A percentile compares a stretch with the other conserved stretches of the same genome.
Conservation (phyloP, 2,797 vertebrate genomes). For the Pseudochaenichthys georgianus region DNA sequence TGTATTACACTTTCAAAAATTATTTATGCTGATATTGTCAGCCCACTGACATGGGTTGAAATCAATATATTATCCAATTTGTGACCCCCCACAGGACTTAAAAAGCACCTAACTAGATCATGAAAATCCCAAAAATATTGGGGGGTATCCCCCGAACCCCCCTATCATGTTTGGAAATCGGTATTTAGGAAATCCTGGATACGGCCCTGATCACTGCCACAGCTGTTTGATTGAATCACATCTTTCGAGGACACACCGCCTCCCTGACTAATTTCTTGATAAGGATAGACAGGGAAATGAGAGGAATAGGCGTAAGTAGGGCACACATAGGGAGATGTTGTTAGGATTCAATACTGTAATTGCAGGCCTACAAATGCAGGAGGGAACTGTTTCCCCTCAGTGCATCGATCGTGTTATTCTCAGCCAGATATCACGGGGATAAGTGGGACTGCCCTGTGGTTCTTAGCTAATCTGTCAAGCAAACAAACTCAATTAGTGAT, state of each 20-base stretch:
- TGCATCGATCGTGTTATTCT: slow-evolving; percentile 34
- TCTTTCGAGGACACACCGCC: not conserved
- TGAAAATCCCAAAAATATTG: too few relatives aligned
- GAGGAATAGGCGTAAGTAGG: not conserved
- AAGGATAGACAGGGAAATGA: slow-evolving; percentile 25
- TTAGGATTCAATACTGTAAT: slow-evolving; percentile 16
- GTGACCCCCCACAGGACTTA: too few relatives aligned
- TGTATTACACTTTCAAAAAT: too few relatives aligned
- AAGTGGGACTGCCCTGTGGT: slow-evolving; percentile 15
- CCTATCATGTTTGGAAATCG: too few relatives aligned
- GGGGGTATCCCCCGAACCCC: too few relatives aligned
- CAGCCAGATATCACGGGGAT: slow-evolving; percentile 37
- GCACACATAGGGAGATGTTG: not conserved
- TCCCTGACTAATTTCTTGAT: not conserved
- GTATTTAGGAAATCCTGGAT: too few relatives aligned
- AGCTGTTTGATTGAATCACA: slow-evolving; percentile 18
- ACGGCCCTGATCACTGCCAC: not conserved
- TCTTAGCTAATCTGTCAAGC: slow-evolving; percentile 48
- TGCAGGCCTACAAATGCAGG: slow-evolving; percentile 3
- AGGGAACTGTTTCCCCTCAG: slow-evolving; percentile 16
- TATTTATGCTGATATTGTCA: too few relatives aligned
- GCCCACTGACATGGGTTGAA: too few relatives aligned
- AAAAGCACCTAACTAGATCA: too few relatives aligned
- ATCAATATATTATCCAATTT: too few relatives aligned
- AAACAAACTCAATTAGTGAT: slow-evolving; percentile 45